Evolutionary conservation across 2,113 vertebrate genomes (phyloP), one percentile per base, ranked within the genome.

Genomic region (Pipa parva): DNA sequence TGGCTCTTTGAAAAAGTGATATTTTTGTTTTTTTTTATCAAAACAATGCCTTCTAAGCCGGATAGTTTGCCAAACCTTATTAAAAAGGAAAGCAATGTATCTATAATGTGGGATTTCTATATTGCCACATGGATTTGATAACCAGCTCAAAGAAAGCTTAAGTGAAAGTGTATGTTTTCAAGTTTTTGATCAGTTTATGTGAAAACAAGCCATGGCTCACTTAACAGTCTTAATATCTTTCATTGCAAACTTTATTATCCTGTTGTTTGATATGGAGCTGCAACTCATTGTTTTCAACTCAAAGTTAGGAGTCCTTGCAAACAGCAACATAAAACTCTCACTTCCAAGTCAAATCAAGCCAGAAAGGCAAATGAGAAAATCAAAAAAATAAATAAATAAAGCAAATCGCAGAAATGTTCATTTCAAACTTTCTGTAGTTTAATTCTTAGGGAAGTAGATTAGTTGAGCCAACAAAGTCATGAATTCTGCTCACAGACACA

Each of bases 21-120:
- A 45, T 70, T 26, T 49, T 58, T 58, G 58, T 48, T 67, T 18
- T 22, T 24, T 58, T 67, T 70, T 70, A 70, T 70, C 57, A 70
- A 61, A 45, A 42, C 49, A 70, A 61, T 70, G 46, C 49, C n/a
- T 61, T 68, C 48, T 45, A 61, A 70, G 60, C 48, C 52, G 45
- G 66, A 61, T 49, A n/a, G 31, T 54, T 59, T 61, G 66, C 48
- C 66, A 70, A 70, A 70, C 66, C 52, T 33, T 70, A 25, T 61
- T 61, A 70, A 45, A 70, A n/a, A 70, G 33, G 54, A 17, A 61
- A 59, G 45, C 66, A 61, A 59, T 54, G 59, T 61, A 36, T 54
- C 7, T 17, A 26, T 45, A 70, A 60, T 45, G 36, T 29, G 27
- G 24, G 42, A 13, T 52, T 45, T 61, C 49, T 29, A 39, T 69